Base-by-base conservation (phyloP, 1,140 invertebrate genomes). In the Aphis gossypii region DNA sequence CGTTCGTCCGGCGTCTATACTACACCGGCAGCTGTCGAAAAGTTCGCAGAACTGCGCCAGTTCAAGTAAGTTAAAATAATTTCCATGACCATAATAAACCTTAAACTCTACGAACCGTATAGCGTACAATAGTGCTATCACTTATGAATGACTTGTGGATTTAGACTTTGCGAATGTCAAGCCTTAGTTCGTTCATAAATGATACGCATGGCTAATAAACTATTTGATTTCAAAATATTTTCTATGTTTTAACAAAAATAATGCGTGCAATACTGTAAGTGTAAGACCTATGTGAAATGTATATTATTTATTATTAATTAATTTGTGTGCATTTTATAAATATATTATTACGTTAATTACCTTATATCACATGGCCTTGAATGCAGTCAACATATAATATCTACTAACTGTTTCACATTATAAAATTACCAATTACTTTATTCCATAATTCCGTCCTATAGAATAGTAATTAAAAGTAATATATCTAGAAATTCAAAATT, bases 1-100 rank as follows among this genome's bases (percentile, higher is more conserved):
- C 97, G 7, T 98, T 97, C 95, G 97, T 99, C 3, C 96, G 98
- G 84, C 96, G 98, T 93, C 95, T 99, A 6, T 98, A 98, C 94
- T 97, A 98, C 94, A 98, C 98, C 0, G 97, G 97, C 94, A 98
- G 97, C 94, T 98, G 97, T 94, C 96, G 96, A n/a, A 96, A 97
- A 95, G 97, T 98, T 30, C 95, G 97, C 88, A 96, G 96, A 95
- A 97, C 97, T 46, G 97, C 95, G 2, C 97, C 97, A 93, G 96
- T 98, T 51, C 97, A 98, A 96, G 97, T 98, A 95, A 95, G 93
- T 95, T n/a, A 38, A 68, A 83, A 93, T 68, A 93, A 82, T 54
- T 92, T 91, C 46, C 93, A 60, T 86, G 48, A 56, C 87, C 93
- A 44, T 94, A 35, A n/a, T 88, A 48, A 44, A 48, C 41, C 38